These are phyloP conservation scores for Cerastis rubricosa DNA, from an alignment of 2,888 invertebrate genomes.

Conservation along the genomic window DNA sequence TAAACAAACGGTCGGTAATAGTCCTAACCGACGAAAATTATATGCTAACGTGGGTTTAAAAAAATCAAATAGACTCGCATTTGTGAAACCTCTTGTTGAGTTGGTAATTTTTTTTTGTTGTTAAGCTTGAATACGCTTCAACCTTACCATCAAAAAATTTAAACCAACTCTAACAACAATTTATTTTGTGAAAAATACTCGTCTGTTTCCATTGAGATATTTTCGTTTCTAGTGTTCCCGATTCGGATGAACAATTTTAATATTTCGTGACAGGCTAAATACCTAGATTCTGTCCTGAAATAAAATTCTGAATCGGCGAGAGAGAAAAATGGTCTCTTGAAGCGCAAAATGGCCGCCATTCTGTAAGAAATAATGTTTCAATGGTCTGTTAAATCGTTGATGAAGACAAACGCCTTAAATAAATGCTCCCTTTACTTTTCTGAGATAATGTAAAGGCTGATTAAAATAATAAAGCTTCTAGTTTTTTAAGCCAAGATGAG, in stretches of 20 bases:
- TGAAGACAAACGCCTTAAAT: constrained; percentile 51
- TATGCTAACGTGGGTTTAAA: too few species aligned
- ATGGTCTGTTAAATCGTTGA: constrained; percentile 48
- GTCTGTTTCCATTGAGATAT: constrained; percentile 3
- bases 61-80: neutral
- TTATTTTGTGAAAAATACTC: constrained; percentile 10
- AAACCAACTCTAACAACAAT: constrained; percentile 3
- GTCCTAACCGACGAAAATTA: too few species aligned
- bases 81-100: constrained; percentile 2
- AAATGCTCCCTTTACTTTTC: constrained; percentile 30
- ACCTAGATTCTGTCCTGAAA: constrained; percentile 37
- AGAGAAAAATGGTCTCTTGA: constrained; percentile 31
- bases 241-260: constrained; percentile 33
- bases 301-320: constrained; percentile 40
- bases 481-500: constrained; percentile 19
- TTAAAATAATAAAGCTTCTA: constrained; percentile 22
- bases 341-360: constrained; percentile 28
- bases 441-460: constrained; percentile 39
- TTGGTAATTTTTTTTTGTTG: too few species aligned
- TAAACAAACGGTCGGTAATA: too few species aligned
- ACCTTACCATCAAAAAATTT: neutral
- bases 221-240: constrained; percentile 28
- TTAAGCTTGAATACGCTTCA: too few species aligned
- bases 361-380: constrained; percentile 44
- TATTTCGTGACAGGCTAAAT: constrained; percentile 31